Evolutionary conservation across 2,888 invertebrate genomes (phyloP), one percentile per base, ranked within the genome.

Genomic region (Pterobdella sp.): DNA sequence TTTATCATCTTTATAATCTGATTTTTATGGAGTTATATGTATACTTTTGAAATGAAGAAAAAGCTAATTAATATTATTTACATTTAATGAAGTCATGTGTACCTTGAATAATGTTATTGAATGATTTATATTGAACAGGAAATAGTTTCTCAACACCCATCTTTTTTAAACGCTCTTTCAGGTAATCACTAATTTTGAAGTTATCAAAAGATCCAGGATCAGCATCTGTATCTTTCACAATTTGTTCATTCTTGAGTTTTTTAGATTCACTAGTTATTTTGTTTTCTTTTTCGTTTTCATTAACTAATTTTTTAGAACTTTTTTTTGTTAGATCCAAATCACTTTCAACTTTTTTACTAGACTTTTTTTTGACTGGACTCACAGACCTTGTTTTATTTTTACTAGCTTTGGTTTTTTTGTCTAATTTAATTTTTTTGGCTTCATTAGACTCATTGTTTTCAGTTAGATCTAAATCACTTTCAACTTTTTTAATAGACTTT

Each of bases 41-140:
- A n/a, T n/a, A n/a, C n/a, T n/a, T n/a, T n/a, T n/a, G n/a, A n/a
- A n/a, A n/a, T n/a, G n/a, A n/a, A n/a, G n/a, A n/a, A n/a, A n/a
- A n/a, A n/a, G n/a, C n/a, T n/a, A n/a, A n/a, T n/a, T n/a, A n/a
- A n/a, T n/a, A n/a, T n/a, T n/a, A n/a, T n/a, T n/a, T n/a, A n/a
- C 82, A 81, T 79, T 82, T 80, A 26, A 81, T 81, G 71, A 82
- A 79, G 10, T 80, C 79, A 79, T 82, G 81, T 29, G 77, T 72
- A 60, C 81, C 81, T 64, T 79, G 78, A 73, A 77, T 77, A 3
- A 82, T 79, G 67, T 75, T 69, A 49, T 81, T 75, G 77, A 79
- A 81, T 34, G 74, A 74, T 26, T 26, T 29, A 34, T 65, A 70
- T 37, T 74, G 74, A 26, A 74, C 74, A 2, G 74, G 71, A 65